Conservation (phyloP, 2,113 vertebrate genomes). For the Burhinus oedicnemus region DNA sequence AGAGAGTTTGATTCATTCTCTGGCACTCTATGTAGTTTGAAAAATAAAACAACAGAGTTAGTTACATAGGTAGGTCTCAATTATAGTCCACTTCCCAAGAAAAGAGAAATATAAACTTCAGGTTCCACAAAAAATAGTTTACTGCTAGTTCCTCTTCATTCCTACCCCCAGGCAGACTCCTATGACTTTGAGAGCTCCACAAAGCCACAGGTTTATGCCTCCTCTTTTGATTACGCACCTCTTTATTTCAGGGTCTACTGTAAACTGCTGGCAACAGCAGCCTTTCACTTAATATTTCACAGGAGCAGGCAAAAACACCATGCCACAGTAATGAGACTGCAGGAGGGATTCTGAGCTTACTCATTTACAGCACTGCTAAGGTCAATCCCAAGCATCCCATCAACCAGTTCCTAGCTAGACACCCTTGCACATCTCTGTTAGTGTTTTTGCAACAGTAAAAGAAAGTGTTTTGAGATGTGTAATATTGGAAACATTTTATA, state of each 20-base stretch:
- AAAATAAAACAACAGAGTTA: slow-evolving; percentile 28
- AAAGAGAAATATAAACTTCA: not conserved
- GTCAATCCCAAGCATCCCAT: not conserved
- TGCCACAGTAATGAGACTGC: not conserved
- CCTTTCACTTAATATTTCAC: not conserved
- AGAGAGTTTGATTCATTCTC: slow-evolving; percentile 84
- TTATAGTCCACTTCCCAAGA: not conserved
- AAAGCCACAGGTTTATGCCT: not conserved
- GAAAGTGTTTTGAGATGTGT: not conserved
- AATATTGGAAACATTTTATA: not conserved
- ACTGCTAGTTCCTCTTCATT: not conserved
- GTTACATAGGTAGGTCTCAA: not conserved
- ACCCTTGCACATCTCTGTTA: not conserved
- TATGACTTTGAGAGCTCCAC: not conserved
- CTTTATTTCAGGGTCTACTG: not conserved
- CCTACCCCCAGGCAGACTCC: not conserved
- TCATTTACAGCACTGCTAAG: not conserved
- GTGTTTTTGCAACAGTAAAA: not conserved
- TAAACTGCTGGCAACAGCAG: not conserved
- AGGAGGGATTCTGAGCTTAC: not conserved
- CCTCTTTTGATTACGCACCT: not conserved
- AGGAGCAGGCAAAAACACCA: not conserved
- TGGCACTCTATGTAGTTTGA: slow-evolving; percentile 78
- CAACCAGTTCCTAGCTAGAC: not conserved
- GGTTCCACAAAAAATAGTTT: not conserved